phyloP scores from a whole-genome alignment of 2,888 invertebrate species.

The Chloromyia formosa region DNA sequence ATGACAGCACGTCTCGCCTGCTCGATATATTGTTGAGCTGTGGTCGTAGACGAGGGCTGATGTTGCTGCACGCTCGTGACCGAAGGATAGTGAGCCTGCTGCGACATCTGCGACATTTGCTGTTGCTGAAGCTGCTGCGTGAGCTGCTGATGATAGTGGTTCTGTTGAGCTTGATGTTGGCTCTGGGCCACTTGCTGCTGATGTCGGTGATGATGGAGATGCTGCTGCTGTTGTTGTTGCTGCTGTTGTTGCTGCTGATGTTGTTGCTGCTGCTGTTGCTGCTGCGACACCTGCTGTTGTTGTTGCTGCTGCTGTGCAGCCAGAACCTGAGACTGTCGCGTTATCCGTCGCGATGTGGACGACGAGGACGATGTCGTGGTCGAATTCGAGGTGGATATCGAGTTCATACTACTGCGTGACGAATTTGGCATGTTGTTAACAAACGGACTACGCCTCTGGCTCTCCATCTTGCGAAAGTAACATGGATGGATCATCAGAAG shows the following conservation, averaged over 20 bases:
- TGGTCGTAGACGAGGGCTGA: constrained; percentile 53
- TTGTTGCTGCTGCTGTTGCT: constrained; percentile 53
- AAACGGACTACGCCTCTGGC: constrained; percentile 82
- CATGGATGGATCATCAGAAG: constrained; percentile 90
- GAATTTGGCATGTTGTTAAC: constrained; percentile 82
- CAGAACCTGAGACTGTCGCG: constrained; percentile 47
- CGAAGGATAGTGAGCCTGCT: constrained; percentile 60
- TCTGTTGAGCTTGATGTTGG: constrained; percentile 57
- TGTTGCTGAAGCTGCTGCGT: constrained; percentile 56
- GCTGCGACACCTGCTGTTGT: constrained; percentile 52
- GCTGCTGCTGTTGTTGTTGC: constrained; percentile 50
- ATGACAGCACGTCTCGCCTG: constrained; percentile 50
- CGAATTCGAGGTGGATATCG: constrained; percentile 48
- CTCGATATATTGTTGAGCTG: constrained; percentile 52
- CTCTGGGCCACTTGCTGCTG: constrained; percentile 58
- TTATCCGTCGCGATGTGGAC: constrained; percentile 51
- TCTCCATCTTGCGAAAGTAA: constrained; percentile 87
- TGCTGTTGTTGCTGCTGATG: constrained; percentile 47
- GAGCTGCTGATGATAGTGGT: constrained; percentile 49
- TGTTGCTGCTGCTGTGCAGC: constrained; percentile 52
- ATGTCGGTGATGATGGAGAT: constrained; percentile 56
- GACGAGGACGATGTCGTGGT: constrained; percentile 50
- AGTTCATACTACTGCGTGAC: constrained; percentile 61
- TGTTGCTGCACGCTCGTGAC: constrained; percentile 54
- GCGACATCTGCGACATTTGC: constrained; percentile 62